Evolutionary conservation across 2,113 vertebrate genomes (phyloP).

Genomic region (Catharus minimus): DNA sequence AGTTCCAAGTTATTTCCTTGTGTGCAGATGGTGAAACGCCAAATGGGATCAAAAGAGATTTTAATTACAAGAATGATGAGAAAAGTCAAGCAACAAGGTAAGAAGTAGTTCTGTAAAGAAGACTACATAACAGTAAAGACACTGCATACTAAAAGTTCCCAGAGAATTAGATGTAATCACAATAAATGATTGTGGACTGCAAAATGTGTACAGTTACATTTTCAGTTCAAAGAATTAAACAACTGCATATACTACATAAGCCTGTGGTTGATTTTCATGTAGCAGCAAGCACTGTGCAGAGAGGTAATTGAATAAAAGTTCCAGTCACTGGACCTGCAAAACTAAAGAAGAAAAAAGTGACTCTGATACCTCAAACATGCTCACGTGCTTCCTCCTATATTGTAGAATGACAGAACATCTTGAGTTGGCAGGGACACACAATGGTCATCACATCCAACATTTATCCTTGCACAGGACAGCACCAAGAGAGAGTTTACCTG

Average conservation of each 20-base stretch:
- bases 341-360: background rate
- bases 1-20: conserved; percentile 15
- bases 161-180: background rate
- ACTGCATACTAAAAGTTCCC: background rate
- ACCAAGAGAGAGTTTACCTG: no score
- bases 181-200: background rate
- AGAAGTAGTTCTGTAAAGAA: background rate
- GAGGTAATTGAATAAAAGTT: background rate
- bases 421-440: background rate
- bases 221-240: background rate
- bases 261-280: background rate
- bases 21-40: conserved; percentile 24
- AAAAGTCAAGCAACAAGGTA: background rate
- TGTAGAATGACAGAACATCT: background rate
- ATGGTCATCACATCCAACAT: background rate
- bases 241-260: background rate
- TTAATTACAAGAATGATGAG: conserved; percentile 20
- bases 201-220: background rate
- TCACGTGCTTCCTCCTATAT: background rate
- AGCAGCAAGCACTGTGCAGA: background rate
- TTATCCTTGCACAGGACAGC: background rate
- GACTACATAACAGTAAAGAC: background rate
- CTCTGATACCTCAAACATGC: background rate
- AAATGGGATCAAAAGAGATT: conserved; percentile 36
- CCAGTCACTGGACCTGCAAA: background rate